Conservation (phyloP, 2,888 invertebrate genomes). For the Dexiosoma caninum region DNA sequence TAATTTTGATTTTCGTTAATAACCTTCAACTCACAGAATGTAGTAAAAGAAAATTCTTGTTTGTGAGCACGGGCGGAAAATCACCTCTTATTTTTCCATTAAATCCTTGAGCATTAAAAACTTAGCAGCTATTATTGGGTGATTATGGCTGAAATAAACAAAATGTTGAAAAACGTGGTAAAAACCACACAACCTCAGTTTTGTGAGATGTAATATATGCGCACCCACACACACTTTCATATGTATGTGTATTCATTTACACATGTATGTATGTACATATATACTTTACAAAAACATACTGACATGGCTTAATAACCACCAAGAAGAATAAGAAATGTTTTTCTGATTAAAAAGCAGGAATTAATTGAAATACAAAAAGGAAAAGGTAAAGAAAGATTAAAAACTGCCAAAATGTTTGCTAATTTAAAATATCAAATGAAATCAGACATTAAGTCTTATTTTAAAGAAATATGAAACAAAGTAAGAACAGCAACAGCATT, state of each 20-base stretch:
- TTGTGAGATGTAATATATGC: neutral
- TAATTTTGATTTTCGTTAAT: slow-evolving; percentile 33
- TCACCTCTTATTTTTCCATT: slow-evolving; percentile 27
- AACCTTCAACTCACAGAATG: neutral
- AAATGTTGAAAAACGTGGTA: slow-evolving; percentile 1
- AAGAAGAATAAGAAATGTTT: neutral
- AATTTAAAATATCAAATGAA: neutral
- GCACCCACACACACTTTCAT: neutral
- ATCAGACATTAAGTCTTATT: neutral
- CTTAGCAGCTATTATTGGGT: slow-evolving; percentile 46
- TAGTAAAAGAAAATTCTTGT: neutral
- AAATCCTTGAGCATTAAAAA: slow-evolving; percentile 49
- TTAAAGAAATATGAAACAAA: neutral
- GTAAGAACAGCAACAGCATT: too few species aligned
- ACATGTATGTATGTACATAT: neutral
- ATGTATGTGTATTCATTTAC: too few species aligned
- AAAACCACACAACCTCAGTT: slow-evolving; percentile 30
- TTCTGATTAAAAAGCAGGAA: neutral
- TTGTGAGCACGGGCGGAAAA: neutral
- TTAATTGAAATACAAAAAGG: neutral
- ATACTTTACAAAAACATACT: too few species aligned
- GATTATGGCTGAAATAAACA: slow-evolving; percentile 34
- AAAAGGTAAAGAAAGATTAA: neutral
- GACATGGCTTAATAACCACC: neutral
- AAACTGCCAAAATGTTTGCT: neutral